Conservation (phyloP, 2,888 invertebrate genomes). For the Tinea trinotella region DNA sequence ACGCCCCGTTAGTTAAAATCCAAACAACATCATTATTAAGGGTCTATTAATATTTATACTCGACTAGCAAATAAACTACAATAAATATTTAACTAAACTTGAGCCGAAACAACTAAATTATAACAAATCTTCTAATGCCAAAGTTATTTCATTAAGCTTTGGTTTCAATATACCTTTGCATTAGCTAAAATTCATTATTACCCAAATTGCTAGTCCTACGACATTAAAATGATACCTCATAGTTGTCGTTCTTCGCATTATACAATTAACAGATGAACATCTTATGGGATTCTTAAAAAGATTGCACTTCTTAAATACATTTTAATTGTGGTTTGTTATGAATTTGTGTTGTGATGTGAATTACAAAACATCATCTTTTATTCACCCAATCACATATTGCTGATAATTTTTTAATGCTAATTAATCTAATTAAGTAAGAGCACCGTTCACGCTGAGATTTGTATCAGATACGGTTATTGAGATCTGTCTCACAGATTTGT, state of each 20-base stretch:
- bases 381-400: conserved; percentile 1
- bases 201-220: conserved; percentile 4
- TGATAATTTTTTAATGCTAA: conserved; percentile 5
- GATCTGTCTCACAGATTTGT: too few relatives aligned
- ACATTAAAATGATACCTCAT: neutral
- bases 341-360: conserved; percentile 6
- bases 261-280: neutral
- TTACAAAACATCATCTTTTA: neutral
- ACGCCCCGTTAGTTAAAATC: conserved; percentile 68
- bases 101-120: conserved; percentile 1
- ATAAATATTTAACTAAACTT: neutral
- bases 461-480: too few relatives aligned
- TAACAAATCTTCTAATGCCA: conserved; percentile 8
- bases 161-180: neutral
- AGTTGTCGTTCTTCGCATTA: neutral
- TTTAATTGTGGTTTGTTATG: neutral
- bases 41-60: conserved; percentile 13
- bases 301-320: neutral
- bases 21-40: conserved; percentile 23
- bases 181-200: neutral
- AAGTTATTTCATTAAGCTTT: conserved; percentile 15
- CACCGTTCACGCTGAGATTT: too few relatives aligned
- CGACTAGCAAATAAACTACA: conserved; percentile 9
- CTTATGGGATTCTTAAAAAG: neutral
- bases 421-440: too few relatives aligned